Conservation (phyloP, 2,888 invertebrate species). For the Entomobrya proxima region DNA sequence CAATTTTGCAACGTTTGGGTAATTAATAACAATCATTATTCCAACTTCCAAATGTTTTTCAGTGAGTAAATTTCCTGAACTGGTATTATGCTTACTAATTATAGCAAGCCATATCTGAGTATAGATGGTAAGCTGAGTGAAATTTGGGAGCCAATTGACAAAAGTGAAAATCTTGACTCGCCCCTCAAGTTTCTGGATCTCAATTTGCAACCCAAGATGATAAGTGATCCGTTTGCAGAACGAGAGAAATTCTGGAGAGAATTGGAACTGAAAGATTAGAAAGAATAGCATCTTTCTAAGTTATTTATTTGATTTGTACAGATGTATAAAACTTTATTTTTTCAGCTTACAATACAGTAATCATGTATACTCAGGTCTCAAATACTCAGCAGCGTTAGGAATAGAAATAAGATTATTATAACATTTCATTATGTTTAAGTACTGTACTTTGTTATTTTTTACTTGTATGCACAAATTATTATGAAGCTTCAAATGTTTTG, state of each 20-base stretch:
- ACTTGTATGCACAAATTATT: no score
- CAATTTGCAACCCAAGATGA: slow-evolving; percentile 71
- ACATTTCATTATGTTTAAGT: no score
- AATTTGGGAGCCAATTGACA: slow-evolving; percentile 70
- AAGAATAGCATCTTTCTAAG: background rate
- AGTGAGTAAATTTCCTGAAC: background rate
- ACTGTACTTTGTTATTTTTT: no score
- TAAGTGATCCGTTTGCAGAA: slow-evolving; percentile 68
- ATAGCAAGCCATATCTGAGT: slow-evolving; percentile 54
- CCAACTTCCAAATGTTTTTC: background rate
- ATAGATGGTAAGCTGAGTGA: slow-evolving; percentile 21
- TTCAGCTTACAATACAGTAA: background rate
- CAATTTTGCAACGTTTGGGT: slow-evolving; percentile 74
- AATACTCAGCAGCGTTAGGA: background rate
- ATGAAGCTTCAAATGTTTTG: no score
- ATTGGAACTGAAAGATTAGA: slow-evolving; percentile 40
- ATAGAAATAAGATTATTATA: background rate
- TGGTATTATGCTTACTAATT: background rate
- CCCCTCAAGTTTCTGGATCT: slow-evolving; percentile 69
- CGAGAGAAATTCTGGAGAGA: slow-evolving; percentile 70
- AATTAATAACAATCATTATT: slow-evolving; percentile 6
- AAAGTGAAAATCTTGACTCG: slow-evolving; percentile 16
- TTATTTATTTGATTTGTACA: background rate
- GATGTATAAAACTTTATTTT: background rate
- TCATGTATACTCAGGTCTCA: background rate